These are phyloP conservation scores for Terrapene triunguis DNA, from an alignment of 2,113 vertebrate species.

Conservation along the genomic window DNA sequence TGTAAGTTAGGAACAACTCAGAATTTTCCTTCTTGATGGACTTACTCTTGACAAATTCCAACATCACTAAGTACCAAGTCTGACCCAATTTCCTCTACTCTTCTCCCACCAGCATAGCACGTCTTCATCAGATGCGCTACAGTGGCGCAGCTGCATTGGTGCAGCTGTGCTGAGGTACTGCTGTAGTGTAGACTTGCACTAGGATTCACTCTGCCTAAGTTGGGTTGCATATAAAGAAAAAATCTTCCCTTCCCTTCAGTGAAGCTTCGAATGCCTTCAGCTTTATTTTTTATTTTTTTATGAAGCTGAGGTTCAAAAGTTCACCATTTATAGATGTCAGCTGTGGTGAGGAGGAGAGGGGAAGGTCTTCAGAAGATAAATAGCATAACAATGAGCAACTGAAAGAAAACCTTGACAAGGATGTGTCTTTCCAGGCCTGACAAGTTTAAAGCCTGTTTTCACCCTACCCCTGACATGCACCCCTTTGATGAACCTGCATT, in stretches of 20 bases:
- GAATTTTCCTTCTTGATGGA: not conserved
- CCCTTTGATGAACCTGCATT: not conserved
- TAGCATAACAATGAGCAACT: constrained; percentile 26
- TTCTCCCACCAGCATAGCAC: not conserved
- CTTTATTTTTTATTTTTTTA: constrained; percentile 71
- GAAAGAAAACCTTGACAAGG: not conserved
- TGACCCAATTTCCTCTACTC: not conserved
- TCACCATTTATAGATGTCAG: constrained; percentile 44
- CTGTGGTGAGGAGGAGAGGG: constrained; percentile 10
- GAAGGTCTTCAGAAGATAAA: constrained; percentile 50
- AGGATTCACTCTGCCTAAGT: constrained; percentile 6
- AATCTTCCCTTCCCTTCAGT: constrained; percentile 40
- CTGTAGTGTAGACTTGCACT: not conserved
- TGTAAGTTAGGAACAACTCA: not conserved
- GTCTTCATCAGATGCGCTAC: no score
- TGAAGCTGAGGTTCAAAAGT: constrained; percentile 53
- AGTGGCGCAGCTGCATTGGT: not conserved
- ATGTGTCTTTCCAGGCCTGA: constrained; percentile 40
- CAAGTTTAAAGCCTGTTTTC: constrained; percentile 29
- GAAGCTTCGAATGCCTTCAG: constrained; percentile 52
- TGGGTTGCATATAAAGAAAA: constrained; percentile 31
- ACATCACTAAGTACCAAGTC: not conserved
- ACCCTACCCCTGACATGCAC: not conserved
- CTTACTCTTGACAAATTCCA: constrained; percentile 27
- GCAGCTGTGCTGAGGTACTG: not conserved